These are phyloP conservation scores for Pediacus dermestoides DNA, from an alignment of 2,888 invertebrate species.

Conservation along the genomic window DNA sequence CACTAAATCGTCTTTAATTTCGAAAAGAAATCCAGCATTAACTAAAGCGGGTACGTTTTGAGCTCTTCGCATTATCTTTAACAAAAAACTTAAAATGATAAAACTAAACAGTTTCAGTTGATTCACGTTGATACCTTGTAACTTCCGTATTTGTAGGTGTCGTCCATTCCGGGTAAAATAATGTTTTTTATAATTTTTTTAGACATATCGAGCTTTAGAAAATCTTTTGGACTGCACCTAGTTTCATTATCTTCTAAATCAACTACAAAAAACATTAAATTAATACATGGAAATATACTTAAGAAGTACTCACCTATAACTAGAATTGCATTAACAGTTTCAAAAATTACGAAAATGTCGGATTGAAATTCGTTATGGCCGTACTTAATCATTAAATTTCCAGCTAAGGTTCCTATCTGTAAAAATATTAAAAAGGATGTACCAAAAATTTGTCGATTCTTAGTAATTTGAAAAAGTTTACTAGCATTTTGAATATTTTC, in stretches of 20 bases:
- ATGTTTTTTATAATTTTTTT: slow-evolving; percentile 51
- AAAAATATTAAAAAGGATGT: no score
- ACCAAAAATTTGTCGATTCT: no score
- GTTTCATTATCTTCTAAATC: slow-evolving; percentile 28
- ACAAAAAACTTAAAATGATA: no score
- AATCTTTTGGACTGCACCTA: slow-evolving; percentile 38
- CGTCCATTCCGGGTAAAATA: slow-evolving; percentile 50
- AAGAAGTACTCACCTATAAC: slow-evolving; percentile 37
- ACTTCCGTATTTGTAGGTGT: slow-evolving; percentile 39
- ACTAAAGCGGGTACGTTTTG: slow-evolving; percentile 74
- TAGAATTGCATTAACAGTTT: slow-evolving; percentile 58
- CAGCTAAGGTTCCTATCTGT: slow-evolving; percentile 61
- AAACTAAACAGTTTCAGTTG: no score
- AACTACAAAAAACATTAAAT: slow-evolving; percentile 37
- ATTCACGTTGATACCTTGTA: no score
- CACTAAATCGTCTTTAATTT: slow-evolving; percentile 51
- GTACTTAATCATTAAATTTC: slow-evolving; percentile 70
- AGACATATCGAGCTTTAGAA: slow-evolving; percentile 50
- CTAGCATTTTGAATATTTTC: no score
- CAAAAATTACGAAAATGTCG: slow-evolving; percentile 65
- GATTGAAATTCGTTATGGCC: slow-evolving; percentile 67
- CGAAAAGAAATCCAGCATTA: slow-evolving; percentile 68
- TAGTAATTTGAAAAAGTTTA: no score
- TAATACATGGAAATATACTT: not conserved
- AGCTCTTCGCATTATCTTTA: slow-evolving; percentile 70